phyloP scores from a whole-genome alignment of 2,113 vertebrate genomes.

The Pteronura brasiliensis region DNA sequence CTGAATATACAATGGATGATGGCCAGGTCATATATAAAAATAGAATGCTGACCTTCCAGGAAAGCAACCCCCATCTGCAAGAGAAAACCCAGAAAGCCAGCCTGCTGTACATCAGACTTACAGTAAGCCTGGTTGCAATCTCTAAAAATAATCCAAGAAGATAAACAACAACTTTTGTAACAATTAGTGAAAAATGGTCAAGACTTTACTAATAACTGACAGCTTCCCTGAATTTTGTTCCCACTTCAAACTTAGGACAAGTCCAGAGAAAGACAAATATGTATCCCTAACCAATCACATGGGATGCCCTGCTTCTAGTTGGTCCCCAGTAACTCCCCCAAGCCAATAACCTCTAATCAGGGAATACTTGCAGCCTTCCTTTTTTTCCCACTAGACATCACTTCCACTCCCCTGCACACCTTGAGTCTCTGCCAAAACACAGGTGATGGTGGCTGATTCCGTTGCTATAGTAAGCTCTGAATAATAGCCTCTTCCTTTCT shows the following conservation, averaged over 20 bases:
- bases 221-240: background rate
- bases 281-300: background rate
- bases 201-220: background rate
- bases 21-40: background rate
- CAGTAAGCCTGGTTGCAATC: background rate
- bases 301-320: background rate
- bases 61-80: background rate
- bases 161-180: background rate
- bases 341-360: background rate
- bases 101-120: background rate
- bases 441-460: background rate
- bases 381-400: background rate
- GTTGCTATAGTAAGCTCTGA: background rate
- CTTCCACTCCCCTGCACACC: background rate
- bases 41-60: background rate
- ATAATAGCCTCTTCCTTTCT: background rate
- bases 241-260: background rate
- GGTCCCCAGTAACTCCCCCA: background rate
- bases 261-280: background rate
- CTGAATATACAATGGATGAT: background rate
- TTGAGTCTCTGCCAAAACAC: background rate
- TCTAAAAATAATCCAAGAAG: background rate
- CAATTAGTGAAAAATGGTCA: background rate
- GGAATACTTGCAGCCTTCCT: background rate
- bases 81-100: background rate